phyloP scores from a whole-genome alignment of 2,797 vertebrate species.

The Myotis findleyi region DNA sequence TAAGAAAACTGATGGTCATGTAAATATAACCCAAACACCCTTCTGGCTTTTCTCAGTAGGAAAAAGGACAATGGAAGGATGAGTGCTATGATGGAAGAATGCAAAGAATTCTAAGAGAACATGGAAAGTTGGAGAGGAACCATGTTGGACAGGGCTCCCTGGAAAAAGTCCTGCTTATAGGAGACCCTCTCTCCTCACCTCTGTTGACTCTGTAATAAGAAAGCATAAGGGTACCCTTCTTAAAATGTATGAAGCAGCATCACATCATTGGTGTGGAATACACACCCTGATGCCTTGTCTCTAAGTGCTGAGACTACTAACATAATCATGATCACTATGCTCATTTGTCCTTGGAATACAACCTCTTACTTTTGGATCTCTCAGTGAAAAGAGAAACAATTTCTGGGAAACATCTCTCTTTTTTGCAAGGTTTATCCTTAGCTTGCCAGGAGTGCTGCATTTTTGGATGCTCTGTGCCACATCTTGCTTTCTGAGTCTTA shows the following conservation, averaged over 20 bases:
- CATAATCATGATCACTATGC: neutral
- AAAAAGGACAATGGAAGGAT: neutral
- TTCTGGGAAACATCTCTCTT: conserved; percentile 33
- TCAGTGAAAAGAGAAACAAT: neutral
- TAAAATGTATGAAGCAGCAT: neutral
- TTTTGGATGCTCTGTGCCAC: conserved; percentile 59
- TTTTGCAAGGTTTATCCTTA: conserved; percentile 50
- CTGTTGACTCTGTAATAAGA: neutral
- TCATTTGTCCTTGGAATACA: neutral
- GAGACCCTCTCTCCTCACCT: neutral
- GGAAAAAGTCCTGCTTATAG: neutral
- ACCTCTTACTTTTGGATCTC: neutral
- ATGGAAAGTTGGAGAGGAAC: neutral
- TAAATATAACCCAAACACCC: neutral
- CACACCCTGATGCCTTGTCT: neutral
- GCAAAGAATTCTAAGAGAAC: neutral
- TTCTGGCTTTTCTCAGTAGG: neutral
- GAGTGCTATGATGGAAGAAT: neutral
- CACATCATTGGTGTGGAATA: too few relatives aligned
- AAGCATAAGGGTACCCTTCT: neutral
- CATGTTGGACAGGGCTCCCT: neutral
- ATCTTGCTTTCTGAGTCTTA: conserved; percentile 61
- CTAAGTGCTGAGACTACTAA: neutral
- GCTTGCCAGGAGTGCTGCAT: conserved; percentile 55
- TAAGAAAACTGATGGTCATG: neutral